Percentiles rank a stretch among this genome's conserved stretches.
These are phyloP conservation scores for Ceratina australensis DNA, from an alignment of 1,140 invertebrate species.

Conservation along the genomic window DNA sequence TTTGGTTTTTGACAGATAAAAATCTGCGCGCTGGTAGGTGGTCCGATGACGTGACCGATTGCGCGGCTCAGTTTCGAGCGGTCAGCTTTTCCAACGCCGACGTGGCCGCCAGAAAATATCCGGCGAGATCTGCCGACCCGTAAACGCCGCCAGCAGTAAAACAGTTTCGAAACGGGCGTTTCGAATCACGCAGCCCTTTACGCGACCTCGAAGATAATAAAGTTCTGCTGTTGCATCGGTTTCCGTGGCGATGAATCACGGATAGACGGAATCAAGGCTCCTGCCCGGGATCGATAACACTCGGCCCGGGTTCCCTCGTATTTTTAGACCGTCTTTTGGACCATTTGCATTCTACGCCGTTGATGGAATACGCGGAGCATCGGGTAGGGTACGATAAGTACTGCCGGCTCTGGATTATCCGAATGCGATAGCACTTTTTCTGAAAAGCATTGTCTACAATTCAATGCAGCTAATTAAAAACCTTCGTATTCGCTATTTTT, in stretches of 20 bases:
- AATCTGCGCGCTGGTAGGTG: conserved; percentile 43
- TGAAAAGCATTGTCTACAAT: too few species aligned
- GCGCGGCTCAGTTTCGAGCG: conserved; percentile 25
- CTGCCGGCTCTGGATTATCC: too few species aligned
- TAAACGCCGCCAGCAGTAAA: conserved; percentile 35
- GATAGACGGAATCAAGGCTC: conserved; percentile 52
- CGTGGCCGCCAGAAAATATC: conserved; percentile 52
- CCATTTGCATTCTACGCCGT: conserved; percentile 29
- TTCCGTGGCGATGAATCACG: conserved; percentile 52
- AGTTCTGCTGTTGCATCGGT: conserved; percentile 59
- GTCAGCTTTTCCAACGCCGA: conserved; percentile 33
- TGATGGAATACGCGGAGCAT: too few species aligned
- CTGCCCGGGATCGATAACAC: conserved; percentile 28
- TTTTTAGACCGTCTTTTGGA: conserved; percentile 33
- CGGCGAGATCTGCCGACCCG: conserved; percentile 44
- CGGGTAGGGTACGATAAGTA: too few species aligned
- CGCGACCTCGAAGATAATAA: conserved; percentile 64
- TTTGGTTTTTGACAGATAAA: conserved; percentile 43
- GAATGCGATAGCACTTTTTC: too few species aligned
- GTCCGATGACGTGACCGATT: conserved; percentile 55
- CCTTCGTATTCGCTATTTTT: too few species aligned
- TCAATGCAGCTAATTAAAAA: too few species aligned
- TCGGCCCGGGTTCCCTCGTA: conserved; percentile 4
- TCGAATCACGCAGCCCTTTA: conserved; percentile 56
- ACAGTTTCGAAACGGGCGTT: conserved; percentile 40